Conservation (phyloP, 2,888 invertebrate genomes). For the Nymphalis urticae region DNA sequence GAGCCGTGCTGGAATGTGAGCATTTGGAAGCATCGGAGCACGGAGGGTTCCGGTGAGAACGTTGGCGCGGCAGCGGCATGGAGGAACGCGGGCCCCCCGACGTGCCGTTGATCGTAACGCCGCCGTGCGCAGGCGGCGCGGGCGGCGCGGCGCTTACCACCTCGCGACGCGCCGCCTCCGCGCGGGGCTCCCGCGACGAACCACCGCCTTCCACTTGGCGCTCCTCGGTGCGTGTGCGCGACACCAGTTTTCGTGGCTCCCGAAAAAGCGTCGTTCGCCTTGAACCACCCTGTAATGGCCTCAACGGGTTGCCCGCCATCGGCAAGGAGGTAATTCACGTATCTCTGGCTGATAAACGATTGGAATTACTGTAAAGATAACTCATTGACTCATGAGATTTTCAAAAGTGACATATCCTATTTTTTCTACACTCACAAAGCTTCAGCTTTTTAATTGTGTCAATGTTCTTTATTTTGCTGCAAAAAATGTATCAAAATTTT, state of each 20-base stretch:
- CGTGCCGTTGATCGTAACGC: conserved; percentile 75
- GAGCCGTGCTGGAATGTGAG: conserved; percentile 77
- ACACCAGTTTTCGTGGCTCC: conserved; percentile 83
- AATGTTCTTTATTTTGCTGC: conserved; percentile 44
- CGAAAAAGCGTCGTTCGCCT: conserved; percentile 84
- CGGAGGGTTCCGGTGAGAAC: conserved; percentile 80
- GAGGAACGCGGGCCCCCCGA: conserved; percentile 80
- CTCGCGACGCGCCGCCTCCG: conserved; percentile 68
- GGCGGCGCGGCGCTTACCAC: conserved; percentile 66
- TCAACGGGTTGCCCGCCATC: conserved; percentile 80
- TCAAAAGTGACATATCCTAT: conserved; percentile 14
- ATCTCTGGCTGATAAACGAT: conserved; percentile 56
- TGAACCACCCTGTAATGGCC: conserved; percentile 84
- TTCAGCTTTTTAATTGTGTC: conserved; percentile 43
- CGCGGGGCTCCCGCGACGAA: conserved; percentile 72
- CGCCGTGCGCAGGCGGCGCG: conserved; percentile 52
- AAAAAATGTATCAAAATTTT: conserved; percentile 29
- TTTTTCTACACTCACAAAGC: conserved; percentile 35
- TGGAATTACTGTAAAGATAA: conserved; percentile 32
- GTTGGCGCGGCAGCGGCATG: conserved; percentile 81
- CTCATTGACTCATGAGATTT: conserved; percentile 25
- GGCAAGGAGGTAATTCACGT: conserved; percentile 80
- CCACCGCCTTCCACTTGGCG: conserved; percentile 80
- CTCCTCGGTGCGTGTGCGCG: conserved; percentile 84
- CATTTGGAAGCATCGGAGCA: conserved; percentile 70